phyloP scores from a whole-genome alignment of 2,888 invertebrate species.

The Lasioglossum oenotherae region DNA sequence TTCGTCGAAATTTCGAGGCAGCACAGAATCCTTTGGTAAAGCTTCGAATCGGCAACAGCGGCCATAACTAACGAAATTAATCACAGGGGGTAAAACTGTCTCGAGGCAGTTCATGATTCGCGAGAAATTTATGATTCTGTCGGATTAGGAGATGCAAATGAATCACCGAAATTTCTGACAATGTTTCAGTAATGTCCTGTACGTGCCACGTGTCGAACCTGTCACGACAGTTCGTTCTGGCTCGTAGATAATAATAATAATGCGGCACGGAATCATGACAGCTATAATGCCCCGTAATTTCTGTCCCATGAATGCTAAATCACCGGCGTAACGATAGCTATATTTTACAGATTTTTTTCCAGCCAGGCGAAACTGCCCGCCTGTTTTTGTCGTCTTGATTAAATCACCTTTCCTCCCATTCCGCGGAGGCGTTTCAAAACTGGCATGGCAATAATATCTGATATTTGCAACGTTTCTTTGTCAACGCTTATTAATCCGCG shows the following conservation, averaged over 20 bases:
- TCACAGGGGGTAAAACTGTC: not conserved
- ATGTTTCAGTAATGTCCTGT: conserved; percentile 10
- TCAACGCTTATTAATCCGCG: conserved; percentile 17
- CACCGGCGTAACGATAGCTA: conserved; percentile 34
- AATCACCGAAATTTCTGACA: not conserved
- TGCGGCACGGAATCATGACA: conserved; percentile 8
- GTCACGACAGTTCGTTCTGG: conserved; percentile 28
- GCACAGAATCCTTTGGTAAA: not conserved
- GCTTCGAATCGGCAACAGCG: not conserved
- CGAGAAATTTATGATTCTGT: not conserved
- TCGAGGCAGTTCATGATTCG: conserved; percentile 3
- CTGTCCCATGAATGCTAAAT: conserved; percentile 28
- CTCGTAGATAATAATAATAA: conserved; percentile 28
- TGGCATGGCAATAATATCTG: not conserved
- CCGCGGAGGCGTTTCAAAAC: not conserved
- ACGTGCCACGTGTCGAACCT: conserved; percentile 12
- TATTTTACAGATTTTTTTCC: conserved; percentile 29
- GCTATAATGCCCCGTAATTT: conserved; percentile 32
- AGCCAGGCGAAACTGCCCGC: conserved; percentile 4
- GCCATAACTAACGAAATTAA: not conserved
- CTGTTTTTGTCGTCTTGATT: conserved; percentile 27
- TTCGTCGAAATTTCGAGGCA: not conserved
- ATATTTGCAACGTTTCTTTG: conserved; percentile 17
- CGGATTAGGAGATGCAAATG: not conserved
- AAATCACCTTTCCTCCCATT: not conserved